Evolutionary conservation across 2,888 invertebrate species (phyloP).

Genomic region (Trachelus iudaicus): DNA sequence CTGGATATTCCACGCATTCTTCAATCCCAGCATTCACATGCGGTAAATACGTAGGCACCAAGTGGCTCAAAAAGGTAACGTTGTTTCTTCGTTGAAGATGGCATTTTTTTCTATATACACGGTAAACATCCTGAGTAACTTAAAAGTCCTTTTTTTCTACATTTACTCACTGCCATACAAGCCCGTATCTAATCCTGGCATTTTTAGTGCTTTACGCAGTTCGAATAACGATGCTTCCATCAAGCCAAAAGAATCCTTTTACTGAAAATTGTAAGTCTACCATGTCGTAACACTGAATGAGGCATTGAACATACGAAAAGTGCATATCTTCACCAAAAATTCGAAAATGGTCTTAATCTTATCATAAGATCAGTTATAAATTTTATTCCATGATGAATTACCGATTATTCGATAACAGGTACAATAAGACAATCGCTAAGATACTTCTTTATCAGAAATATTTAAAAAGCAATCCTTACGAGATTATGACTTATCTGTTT

Average conservation of each 20-base stretch:
- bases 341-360: not conserved
- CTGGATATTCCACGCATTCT: conserved; percentile 3
- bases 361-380: not conserved
- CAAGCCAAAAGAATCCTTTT: not conserved
- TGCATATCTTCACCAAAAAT: not conserved
- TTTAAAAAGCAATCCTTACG: no score
- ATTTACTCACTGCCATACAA: not conserved
- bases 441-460: not conserved
- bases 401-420: not conserved
- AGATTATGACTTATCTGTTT: not conserved
- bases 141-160: not conserved
- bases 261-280: not conserved
- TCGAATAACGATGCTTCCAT: conserved; percentile 1
- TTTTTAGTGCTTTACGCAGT: not conserved
- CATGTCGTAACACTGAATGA: not conserved
- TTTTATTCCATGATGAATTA: not conserved
- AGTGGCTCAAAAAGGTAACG: not conserved
- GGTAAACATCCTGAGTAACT: not conserved
- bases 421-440: not conserved
- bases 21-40: conserved; percentile 1
- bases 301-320: not conserved
- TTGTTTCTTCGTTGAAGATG: not conserved
- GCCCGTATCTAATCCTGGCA: not conserved
- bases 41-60: not conserved
- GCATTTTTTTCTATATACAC: not conserved